phyloP scores from a whole-genome alignment of 2,113 vertebrate genomes.

The Cranoglanis bouderius region DNA sequence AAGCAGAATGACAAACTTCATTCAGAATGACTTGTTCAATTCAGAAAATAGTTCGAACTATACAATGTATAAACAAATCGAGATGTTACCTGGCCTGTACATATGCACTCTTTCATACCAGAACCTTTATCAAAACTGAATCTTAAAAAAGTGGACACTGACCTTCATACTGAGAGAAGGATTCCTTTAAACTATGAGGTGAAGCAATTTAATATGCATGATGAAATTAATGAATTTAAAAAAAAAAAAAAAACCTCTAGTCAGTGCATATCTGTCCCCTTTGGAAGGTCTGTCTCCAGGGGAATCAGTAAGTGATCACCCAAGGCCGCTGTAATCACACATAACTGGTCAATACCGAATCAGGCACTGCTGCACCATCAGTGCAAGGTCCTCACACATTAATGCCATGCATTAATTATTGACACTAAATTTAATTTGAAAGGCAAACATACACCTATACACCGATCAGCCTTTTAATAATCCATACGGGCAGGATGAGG shows the following conservation, averaged over 20 bases:
- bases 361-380: slow-evolving; percentile 68
- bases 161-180: slow-evolving; percentile 1
- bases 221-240: slow-evolving; percentile 15
- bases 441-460: slow-evolving; percentile 86
- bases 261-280: slow-evolving; percentile 32
- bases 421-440: slow-evolving; percentile 98
- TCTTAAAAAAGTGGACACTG: background rate
- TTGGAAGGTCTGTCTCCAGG: slow-evolving; percentile 36
- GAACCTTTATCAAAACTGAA: background rate
- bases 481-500: slow-evolving; percentile 87
- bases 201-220: slow-evolving; percentile 20
- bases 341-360: slow-evolving; percentile 80
- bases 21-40: no score
- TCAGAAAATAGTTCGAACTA: background rate
- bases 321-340: slow-evolving; percentile 53
- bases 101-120: background rate
- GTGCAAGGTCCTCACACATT: slow-evolving; percentile 91
- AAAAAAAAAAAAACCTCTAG: slow-evolving; percentile 10
- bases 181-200: slow-evolving; percentile 11
- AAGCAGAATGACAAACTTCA: background rate
- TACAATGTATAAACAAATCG: background rate
- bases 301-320: slow-evolving; percentile 53
- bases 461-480: slow-evolving; percentile 91
- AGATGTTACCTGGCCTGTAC: background rate
- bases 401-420: slow-evolving; percentile 99